Evolutionary conservation across 2,113 vertebrate species (phyloP).

Genomic region (Lophotis ruficrista): DNA sequence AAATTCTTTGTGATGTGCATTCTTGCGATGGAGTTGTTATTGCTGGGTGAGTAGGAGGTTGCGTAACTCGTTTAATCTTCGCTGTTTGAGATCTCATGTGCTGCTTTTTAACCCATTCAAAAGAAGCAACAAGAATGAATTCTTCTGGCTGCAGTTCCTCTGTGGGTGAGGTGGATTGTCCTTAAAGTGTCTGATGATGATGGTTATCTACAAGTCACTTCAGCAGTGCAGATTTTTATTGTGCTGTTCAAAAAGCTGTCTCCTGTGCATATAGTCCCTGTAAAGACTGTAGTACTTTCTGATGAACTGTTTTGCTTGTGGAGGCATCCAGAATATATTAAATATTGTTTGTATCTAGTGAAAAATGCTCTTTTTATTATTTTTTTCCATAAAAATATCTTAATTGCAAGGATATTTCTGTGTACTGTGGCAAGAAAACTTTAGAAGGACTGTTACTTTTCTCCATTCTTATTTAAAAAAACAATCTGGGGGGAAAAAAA

Average conservation of each 20-base stretch:
- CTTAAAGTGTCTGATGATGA: background rate
- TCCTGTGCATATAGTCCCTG: background rate
- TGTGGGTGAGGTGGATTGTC: background rate
- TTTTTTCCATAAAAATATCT: background rate
- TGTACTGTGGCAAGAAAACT: background rate
- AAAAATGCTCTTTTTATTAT: background rate
- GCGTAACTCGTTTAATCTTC: background rate
- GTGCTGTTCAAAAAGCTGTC: background rate
- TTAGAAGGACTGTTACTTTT: background rate
- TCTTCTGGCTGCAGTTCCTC: background rate
- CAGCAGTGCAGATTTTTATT: background rate
- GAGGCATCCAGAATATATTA: background rate
- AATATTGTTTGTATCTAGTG: background rate
- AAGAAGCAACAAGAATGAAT: background rate
- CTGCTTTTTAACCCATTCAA: background rate
- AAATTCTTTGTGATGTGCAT: conserved; percentile 87
- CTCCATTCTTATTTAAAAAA: background rate
- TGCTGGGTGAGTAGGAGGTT: conserved; percentile 83
- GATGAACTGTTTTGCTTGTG: background rate
- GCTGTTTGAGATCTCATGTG: background rate
- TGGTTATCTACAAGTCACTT: background rate
- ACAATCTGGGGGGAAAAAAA: background rate
- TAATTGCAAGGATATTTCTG: background rate
- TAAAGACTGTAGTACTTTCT: background rate
- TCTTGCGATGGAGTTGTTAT: conserved; percentile 84